Evolutionary conservation across 2,888 invertebrate species (phyloP).

Genomic region (Ganaspis brasiliensis): DNA sequence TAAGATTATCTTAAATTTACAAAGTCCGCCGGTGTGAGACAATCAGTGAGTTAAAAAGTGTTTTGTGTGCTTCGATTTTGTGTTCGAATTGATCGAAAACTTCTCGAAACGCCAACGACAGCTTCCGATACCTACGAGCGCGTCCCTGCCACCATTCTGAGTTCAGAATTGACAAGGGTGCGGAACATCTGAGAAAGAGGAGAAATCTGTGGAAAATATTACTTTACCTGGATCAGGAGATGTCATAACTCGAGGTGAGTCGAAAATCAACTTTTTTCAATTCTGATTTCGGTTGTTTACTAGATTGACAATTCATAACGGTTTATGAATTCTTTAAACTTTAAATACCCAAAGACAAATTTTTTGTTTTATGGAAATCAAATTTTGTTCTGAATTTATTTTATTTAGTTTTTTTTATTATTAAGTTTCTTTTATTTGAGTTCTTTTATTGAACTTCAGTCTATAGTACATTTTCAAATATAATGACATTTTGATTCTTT

Average conservation of each 20-base stretch:
- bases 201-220: conserved; percentile 19
- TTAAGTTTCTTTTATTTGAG: neutral
- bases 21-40: conserved; percentile 34
- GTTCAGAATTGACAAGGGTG: conserved; percentile 22
- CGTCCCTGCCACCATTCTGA: conserved; percentile 44
- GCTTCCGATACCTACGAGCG: conserved; percentile 34
- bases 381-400: too few relatives aligned
- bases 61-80: conserved; percentile 31
- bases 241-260: conserved; percentile 23
- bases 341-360: conserved; percentile 6
- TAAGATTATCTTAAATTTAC: neutral
- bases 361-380: too few relatives aligned
- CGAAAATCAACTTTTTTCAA: neutral
- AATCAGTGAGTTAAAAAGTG: conserved; percentile 33
- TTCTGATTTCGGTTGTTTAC: neutral
- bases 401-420: neutral
- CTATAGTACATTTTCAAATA: too few relatives aligned
- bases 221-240: conserved; percentile 1
- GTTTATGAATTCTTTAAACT: conserved; percentile 15
- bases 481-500: too few relatives aligned
- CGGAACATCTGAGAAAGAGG: conserved; percentile 19
- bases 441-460: neutral
- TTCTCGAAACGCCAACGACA: conserved; percentile 37
- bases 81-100: conserved; percentile 39
- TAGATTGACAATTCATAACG: neutral